Percentiles rank a stretch among this genome's conserved stretches.
Evolutionary conservation across 92 coral and sea anemone genomes (phyloP).

Genomic region (Pocillopora meandrina): DNA sequence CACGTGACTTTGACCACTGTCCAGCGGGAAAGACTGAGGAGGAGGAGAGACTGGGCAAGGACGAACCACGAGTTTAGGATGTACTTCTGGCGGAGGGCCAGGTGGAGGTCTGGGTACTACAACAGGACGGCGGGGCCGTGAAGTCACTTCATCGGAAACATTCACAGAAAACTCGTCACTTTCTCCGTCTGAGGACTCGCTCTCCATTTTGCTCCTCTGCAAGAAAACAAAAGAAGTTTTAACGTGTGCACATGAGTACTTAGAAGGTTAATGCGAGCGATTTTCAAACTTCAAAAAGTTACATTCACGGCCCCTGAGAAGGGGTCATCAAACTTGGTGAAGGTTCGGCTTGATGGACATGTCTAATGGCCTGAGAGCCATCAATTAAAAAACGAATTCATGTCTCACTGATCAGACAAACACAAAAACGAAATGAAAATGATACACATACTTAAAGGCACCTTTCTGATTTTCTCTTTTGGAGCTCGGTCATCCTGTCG

Average conservation of each 20-base stretch:
- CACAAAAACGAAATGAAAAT: conserved; percentile 22
- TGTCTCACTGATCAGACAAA: conserved; percentile 2
- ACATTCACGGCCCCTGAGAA: conserved; percentile 7
- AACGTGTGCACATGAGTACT: background rate
- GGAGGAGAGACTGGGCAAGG: conserved; percentile 91
- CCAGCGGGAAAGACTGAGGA: conserved; percentile 68
- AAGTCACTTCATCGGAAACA: conserved; percentile 43
- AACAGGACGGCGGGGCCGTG: conserved; percentile 55
- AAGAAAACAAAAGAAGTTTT: conserved; percentile 1
- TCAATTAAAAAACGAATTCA: background rate
- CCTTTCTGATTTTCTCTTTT: conserved; percentile 29
- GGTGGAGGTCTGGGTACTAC: conserved; percentile 65
- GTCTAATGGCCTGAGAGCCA: background rate
- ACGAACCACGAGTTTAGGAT: conserved; percentile 83
- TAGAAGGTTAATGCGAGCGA: background rate
- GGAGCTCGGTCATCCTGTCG: conserved; percentile 40
- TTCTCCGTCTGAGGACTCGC: conserved; percentile 73
- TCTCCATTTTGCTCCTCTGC: conserved; percentile 49
- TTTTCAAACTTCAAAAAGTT: background rate
- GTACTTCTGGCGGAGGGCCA: conserved; percentile 90
- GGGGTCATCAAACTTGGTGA: background rate
- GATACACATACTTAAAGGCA: conserved; percentile 37
- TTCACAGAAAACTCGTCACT: conserved; percentile 55
- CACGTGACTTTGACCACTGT: conserved; percentile 68
- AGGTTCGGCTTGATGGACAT: conserved; percentile 12